These are phyloP conservation scores for Scatophagus argus DNA, from an alignment of 2,113 vertebrate genomes.

Conservation along the genomic window DNA sequence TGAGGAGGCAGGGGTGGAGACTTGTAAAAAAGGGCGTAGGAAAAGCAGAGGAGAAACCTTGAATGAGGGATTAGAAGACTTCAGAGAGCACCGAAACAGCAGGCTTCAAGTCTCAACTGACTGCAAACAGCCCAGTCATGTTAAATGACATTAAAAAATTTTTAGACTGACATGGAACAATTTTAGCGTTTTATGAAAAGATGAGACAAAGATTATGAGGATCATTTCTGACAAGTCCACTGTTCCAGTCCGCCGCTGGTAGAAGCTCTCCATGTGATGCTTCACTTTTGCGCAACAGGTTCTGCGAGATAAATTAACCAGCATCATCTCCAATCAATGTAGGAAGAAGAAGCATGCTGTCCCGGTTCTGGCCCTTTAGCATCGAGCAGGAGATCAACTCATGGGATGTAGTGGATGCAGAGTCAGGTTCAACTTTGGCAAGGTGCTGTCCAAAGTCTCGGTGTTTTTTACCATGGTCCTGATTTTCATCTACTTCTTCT, in stretches of 20 bases:
- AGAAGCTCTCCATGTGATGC: constrained; percentile 32
- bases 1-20: constrained; percentile 73
- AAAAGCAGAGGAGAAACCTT: constrained; percentile 52
- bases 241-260: neutral
- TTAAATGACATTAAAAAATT: constrained; percentile 35
- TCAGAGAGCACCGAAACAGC: constrained; percentile 47
- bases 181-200: neutral
- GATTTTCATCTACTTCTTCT: constrained; percentile 87
- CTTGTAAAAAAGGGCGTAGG: constrained; percentile 58
- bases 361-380: constrained; percentile 65
- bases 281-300: constrained; percentile 71
- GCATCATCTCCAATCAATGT: constrained; percentile 31
- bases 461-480: constrained; percentile 86
- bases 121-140: constrained; percentile 16
- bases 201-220: constrained; percentile 31
- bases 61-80: constrained; percentile 53
- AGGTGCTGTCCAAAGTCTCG: constrained; percentile 82
- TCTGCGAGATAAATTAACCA: constrained; percentile 12
- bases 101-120: constrained; percentile 20
- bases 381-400: constrained; percentile 78
- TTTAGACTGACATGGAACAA: neutral
- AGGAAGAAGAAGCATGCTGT: constrained; percentile 78
- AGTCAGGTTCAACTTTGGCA: constrained; percentile 79
- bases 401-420: constrained; percentile 89
- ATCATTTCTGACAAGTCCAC: neutral